A percentile compares a stretch with the other conserved stretches of the same genome.
phyloP scores from a whole-genome alignment of 2,888 invertebrate species.

The Quadriops clusia region DNA sequence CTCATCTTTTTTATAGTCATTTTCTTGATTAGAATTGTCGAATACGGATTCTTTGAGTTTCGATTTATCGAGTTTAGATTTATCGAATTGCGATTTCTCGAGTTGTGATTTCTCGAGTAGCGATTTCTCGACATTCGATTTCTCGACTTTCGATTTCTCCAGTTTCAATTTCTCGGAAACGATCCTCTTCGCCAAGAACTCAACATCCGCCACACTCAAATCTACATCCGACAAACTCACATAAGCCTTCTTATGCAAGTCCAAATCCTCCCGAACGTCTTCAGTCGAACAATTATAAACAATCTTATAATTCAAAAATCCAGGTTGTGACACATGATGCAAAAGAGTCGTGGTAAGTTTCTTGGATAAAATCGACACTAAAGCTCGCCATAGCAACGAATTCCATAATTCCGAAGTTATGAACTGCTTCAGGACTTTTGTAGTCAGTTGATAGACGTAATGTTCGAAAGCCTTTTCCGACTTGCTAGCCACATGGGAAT shows the following conservation, averaged over 20 bases:
- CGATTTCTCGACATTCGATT: no score
- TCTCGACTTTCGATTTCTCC: no score
- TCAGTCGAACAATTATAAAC: slow-evolving; percentile 20
- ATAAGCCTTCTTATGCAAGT: slow-evolving; percentile 23
- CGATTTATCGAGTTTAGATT: no score
- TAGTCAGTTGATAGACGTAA: slow-evolving; percentile 46
- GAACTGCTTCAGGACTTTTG: slow-evolving; percentile 46
- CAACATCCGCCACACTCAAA: no score
- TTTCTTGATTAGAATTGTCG: no score
- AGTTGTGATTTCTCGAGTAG: no score
- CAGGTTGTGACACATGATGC: slow-evolving; percentile 40
- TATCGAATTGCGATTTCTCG: no score
- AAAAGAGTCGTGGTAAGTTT: slow-evolving; percentile 42
- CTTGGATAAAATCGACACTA: slow-evolving; percentile 49
- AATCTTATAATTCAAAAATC: slow-evolving; percentile 37
- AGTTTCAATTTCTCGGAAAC: no score
- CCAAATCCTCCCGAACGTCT: slow-evolving; percentile 18
- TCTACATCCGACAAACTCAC: slow-evolving; percentile 21
- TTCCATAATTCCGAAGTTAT: slow-evolving; percentile 57
- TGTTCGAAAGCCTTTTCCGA: slow-evolving; percentile 41
- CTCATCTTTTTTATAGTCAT: no score
- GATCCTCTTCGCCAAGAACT: no score
- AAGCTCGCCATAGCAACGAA: slow-evolving; percentile 50
- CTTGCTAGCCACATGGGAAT: slow-evolving; percentile 33
- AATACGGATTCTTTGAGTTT: no score